Evolutionary conservation across 2,888 invertebrate genomes (phyloP).

Genomic region (Leucania comma): DNA sequence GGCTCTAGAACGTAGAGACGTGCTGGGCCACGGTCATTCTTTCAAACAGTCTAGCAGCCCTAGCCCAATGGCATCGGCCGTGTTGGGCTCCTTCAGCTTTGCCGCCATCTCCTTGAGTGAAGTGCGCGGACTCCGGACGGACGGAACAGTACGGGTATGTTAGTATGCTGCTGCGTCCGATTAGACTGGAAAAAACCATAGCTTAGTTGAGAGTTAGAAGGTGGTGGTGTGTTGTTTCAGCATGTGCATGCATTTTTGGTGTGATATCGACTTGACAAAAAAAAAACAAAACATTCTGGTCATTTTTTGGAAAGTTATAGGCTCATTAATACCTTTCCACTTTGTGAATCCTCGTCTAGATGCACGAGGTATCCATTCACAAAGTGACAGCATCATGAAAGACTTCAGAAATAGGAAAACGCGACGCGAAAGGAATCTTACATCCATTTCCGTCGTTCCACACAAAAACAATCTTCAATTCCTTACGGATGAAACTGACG

Average conservation of each 20-base stretch:
- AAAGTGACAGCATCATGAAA: too few species aligned
- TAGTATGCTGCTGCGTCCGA: not conserved
- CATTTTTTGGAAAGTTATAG: not conserved
- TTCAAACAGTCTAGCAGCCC: too few species aligned
- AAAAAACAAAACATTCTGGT: not conserved
- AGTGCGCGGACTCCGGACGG: too few species aligned
- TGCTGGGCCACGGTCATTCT: too few species aligned
- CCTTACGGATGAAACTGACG: slow-evolving; percentile 1
- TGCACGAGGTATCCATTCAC: too few species aligned
- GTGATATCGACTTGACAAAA: not conserved
- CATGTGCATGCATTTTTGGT: not conserved
- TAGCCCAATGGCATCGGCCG: too few species aligned
- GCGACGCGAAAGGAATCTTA: not conserved
- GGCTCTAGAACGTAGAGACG: too few species aligned
- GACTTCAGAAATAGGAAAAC: too few species aligned
- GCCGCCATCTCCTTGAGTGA: too few species aligned
- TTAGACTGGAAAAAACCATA: not conserved
- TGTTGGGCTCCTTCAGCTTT: too few species aligned
- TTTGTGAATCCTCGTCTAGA: too few species aligned
- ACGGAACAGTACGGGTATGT: too few species aligned
- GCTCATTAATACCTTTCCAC: not conserved
- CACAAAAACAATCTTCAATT: slow-evolving; percentile 16
- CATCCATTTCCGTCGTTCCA: not conserved
- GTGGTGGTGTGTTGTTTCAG: not conserved
- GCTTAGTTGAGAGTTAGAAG: not conserved